Base-by-base conservation (phyloP, 2,797 vertebrate species). In the Huso huso region DNA sequence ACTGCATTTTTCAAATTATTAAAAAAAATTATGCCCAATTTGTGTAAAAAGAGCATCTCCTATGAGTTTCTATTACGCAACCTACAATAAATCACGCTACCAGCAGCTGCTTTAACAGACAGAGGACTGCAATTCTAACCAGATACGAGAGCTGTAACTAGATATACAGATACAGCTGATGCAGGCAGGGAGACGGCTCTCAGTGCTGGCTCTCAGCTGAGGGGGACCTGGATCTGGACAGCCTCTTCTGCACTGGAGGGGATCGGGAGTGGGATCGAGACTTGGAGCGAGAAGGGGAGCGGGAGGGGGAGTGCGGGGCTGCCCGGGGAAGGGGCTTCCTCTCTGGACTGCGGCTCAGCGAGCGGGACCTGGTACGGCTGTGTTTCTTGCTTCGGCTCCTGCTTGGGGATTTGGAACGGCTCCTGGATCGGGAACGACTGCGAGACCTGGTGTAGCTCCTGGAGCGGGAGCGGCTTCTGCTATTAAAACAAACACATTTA, bases 301-400 rank as follows among this genome's bases (percentile, higher is more conserved):
- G 80, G 75, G 89, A 80, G 12, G 79, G 84, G 73, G 86, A 87
- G 61, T 81, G 81, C 10, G 68, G 77, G 0, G 68, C 73, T 1
- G 81, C 78, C 65, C 84, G 82, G 74, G 81, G 82, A 0, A 88
- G 79, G 0, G 82, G 71, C 76, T 93, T 96, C 83, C 91, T 93
- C 68, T 95, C 94, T 3, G 93, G 93, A 3, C 92, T 93, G 70
- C 91, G 91, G 66, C 92, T 95, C 71, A 73, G 86, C 65, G 92
- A 93, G 0, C 77, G 78, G 64, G 79, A 88, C 59, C 69, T 74
- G 58, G 87, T 88, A 1, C 83, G 82, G 65, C 80, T 81, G 55
- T 83, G 82, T 68, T 86, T 88, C 61, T 72, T 73, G 48, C 83
- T 86, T 13, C 82, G 67, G 67, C 84, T 88, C 13, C 87, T 84